Conservation (phyloP, 2,113 vertebrate genomes). For the Morone saxatilis region DNA sequence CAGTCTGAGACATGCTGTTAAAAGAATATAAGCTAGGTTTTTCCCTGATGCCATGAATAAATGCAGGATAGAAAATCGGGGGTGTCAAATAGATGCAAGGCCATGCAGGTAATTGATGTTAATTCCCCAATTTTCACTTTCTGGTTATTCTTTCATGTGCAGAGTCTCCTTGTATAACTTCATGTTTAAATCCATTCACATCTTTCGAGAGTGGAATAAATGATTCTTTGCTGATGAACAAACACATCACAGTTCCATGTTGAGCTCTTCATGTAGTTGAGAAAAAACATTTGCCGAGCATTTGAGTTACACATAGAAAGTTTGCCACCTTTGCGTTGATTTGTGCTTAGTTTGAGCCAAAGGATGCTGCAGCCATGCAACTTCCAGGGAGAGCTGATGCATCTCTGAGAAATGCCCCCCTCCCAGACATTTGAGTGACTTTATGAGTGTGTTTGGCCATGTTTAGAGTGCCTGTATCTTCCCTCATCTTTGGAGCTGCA, state of each 20-base stretch:
- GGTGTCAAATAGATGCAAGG: conserved; percentile 27
- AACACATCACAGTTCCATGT: not conserved
- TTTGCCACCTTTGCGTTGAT: not conserved
- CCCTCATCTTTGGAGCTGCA: conserved; percentile 40
- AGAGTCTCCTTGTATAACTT: not conserved
- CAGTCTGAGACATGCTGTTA: conserved; percentile 20
- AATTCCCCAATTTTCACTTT: conserved; percentile 19
- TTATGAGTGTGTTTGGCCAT: conserved; percentile 38
- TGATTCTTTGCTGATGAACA: not conserved
- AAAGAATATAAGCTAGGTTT: not conserved
- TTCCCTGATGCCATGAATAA: conserved; percentile 14
- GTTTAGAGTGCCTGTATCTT: conserved; percentile 35
- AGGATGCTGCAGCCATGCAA: not conserved
- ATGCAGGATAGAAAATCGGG: conserved; percentile 17
- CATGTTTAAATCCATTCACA: not conserved
- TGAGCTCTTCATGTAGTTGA: not conserved
- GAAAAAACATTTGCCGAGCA: not conserved
- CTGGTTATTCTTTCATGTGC: conserved; percentile 25
- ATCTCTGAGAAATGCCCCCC: conserved; percentile 45
- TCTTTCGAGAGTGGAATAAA: conserved; percentile 10
- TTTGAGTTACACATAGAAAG: not conserved
- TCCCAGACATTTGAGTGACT: conserved; percentile 39
- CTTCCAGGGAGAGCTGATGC: conserved; percentile 43
- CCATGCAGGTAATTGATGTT: conserved; percentile 42
- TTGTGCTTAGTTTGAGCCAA: not conserved